Base-by-base conservation (phyloP, 1,140 invertebrate species). In the Conus ventricosus region DNA sequence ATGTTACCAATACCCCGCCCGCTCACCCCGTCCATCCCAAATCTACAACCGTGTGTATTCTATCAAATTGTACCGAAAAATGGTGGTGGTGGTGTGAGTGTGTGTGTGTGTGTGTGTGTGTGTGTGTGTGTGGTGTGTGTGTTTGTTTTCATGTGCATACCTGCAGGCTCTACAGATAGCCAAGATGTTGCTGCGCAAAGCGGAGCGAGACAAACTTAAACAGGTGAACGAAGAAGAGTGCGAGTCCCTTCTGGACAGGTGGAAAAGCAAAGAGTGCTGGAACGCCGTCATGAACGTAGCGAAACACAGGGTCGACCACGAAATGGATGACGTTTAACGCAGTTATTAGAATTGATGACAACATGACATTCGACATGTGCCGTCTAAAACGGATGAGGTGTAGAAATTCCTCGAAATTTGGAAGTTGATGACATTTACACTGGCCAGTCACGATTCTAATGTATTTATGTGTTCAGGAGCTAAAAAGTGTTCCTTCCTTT, bases 211-310 rank as follows among this genome's bases (percentile, higher is more conserved):
- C 53, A 54, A 54, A 15, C 51, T 83, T 51, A 51, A 83, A 51
- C 10, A n/a, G 54, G 81, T 55, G 81, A 83, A 57, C 17, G 53
- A 54, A 23, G 54, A n/a, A 4, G 81, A 83, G 81, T 55, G 81
- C 51, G 53, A 83, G 53, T 55, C 25, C 53, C 81, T 83, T 5
- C 81, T 95, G 39, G 96, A 96, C 84, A 93, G 96, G 55, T 97
- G 96, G 96, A 94, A 96, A 84, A 96, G 96, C 0, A 95, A 96
- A 84, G 97, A 97, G 93, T 96, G 96, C 92, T 90, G 95, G 91
- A 93, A 96, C 92, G 95, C 96, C 90, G 94, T 97, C 87, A 92
- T 96, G 94, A 94, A 95, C 89, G 96, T 97, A 87, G 94, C 94
- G 88, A 55, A 88, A n/a, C 83, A 88, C 25, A 93, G 93, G 89